Conservation (phyloP, 2,113 vertebrate species). For the Bos indicus region DNA sequence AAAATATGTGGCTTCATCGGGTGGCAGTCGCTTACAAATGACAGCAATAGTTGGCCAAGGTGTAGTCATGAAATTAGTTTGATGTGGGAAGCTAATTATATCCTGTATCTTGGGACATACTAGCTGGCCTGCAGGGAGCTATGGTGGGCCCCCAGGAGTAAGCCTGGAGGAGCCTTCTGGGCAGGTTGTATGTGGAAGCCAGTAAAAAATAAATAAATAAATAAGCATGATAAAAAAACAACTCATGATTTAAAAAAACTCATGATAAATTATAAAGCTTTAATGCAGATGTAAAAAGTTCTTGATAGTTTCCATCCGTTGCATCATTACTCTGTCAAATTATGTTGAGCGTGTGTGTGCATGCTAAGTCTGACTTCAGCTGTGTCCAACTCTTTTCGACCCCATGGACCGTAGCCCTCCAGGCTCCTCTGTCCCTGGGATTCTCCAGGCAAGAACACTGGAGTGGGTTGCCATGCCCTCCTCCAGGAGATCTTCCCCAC, state of each 20-base stretch:
- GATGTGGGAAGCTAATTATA: neutral
- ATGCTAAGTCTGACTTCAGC: neutral
- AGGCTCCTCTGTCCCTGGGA: neutral
- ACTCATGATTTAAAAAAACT: too few relatives aligned
- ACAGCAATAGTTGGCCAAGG: neutral
- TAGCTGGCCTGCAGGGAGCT: too few relatives aligned
- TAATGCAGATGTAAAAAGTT: neutral
- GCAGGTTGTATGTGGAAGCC: neutral
- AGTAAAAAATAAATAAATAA: neutral
- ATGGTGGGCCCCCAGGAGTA: accelerated
- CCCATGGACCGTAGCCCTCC: neutral
- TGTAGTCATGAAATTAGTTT: accelerated
- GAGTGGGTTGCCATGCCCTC: neutral
- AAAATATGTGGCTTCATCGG: neutral
- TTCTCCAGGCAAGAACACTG: neutral
- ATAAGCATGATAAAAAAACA: neutral
- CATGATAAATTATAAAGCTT: neutral
- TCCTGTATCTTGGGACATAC: neutral
- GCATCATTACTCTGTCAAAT: neutral
- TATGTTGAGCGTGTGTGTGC: too few relatives aligned
- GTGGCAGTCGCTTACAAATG: neutral
- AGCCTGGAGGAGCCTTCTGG: neutral
- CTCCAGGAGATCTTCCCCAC: neutral
- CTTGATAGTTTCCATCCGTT: neutral
- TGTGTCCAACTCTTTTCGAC: neutral